Conservation (phyloP, 2,797 vertebrate species). For the Neosalanx taihuensis region DNA sequence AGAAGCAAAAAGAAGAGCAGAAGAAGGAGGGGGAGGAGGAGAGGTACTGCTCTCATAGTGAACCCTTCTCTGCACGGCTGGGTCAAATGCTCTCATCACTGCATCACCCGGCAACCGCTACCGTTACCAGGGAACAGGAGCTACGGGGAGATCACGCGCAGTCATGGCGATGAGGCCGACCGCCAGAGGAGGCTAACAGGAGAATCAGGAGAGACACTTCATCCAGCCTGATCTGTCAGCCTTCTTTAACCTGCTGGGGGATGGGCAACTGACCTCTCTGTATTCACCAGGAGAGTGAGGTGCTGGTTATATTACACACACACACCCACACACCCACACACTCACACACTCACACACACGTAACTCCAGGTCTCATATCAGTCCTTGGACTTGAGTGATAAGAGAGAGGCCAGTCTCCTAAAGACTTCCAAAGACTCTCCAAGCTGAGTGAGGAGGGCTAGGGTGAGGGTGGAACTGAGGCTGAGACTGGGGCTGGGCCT, state of each 20-base stretch:
- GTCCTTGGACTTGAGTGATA: constrained; percentile 6
- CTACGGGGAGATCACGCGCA: constrained; percentile 35
- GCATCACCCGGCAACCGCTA: constrained; percentile 39
- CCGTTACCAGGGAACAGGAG: constrained; percentile 55
- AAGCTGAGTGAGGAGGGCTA: background rate
- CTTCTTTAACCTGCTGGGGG: too few relatives aligned
- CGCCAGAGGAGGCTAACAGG: constrained; percentile 14
- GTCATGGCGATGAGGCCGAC: constrained; percentile 27
- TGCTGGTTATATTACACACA: background rate
- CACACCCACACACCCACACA: constrained; percentile 10
- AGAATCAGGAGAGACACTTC: constrained; percentile 27
- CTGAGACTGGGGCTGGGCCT: background rate
- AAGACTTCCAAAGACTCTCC: background rate
- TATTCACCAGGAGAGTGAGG: too few relatives aligned
- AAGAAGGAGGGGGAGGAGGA: background rate
- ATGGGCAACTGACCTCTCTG: too few relatives aligned
- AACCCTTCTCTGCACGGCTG: constrained; percentile 11
- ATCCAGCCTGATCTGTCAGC: background rate
- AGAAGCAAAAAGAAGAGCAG: background rate
- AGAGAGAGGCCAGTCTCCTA: background rate
- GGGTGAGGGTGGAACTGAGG: background rate
- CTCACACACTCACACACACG: background rate
- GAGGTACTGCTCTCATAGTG: constrained; percentile 20
- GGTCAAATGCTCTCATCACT: constrained; percentile 27
- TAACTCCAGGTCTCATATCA: constrained; percentile 22